Conservation (phyloP, 2,113 vertebrate genomes). For the Ornithorhynchus anatinus region DNA sequence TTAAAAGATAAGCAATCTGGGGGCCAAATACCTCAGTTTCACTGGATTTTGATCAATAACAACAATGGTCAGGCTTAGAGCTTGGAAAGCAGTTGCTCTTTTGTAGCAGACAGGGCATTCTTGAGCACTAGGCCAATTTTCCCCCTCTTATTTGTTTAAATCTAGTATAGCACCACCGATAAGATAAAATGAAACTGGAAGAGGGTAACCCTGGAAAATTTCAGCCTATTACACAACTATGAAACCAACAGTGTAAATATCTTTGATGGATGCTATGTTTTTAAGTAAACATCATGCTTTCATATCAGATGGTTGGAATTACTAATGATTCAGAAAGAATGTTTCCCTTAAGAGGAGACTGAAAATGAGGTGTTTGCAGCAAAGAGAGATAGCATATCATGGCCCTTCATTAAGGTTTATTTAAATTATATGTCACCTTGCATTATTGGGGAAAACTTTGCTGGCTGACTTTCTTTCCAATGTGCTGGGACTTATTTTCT, state of each 20-base stretch:
- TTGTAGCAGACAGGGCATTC: slow-evolving; percentile 38
- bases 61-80: background rate
- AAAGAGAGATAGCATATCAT: background rate
- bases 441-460: background rate
- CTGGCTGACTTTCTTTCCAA: fast-evolving
- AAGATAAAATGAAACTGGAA: slow-evolving; percentile 35
- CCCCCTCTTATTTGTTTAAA: background rate
- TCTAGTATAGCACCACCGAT: slow-evolving; percentile 1
- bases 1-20: slow-evolving; percentile 24
- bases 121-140: slow-evolving; percentile 18
- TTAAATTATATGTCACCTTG: background rate
- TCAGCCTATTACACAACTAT: background rate
- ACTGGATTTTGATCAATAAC: background rate
- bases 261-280: background rate
- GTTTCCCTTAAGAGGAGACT: background rate
- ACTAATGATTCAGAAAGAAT: background rate
- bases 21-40: slow-evolving; percentile 1
- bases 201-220: slow-evolving; percentile 33
- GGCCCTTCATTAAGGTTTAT: background rate
- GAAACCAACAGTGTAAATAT: background rate
- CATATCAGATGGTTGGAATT: background rate
- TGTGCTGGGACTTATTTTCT: background rate
- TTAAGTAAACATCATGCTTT: background rate
- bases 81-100: slow-evolving; percentile 37
- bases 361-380: background rate